Evolutionary conservation across 2,797 vertebrate genomes (phyloP), one percentile per base, ranked within the genome.

Genomic region (Phrynocephalus forsythii): DNA sequence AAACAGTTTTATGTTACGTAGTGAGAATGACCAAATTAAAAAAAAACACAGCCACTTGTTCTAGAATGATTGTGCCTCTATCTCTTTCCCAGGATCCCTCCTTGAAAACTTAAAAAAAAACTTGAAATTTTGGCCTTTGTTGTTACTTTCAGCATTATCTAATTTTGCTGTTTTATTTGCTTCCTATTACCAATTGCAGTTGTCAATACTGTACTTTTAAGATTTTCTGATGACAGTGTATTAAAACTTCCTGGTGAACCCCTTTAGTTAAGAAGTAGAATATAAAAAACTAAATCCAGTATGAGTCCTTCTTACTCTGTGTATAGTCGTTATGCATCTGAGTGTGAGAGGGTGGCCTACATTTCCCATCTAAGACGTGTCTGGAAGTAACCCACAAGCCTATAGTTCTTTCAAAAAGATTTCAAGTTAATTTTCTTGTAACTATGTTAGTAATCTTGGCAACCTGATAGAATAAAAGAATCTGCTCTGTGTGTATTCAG

Each of bases 141-240:
- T 76, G 50, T 26, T 79, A n/a, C 26, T 50, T 63, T 77, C 48
- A 9, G 18, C 28, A 24, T 82, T 50, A 52, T 24, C 50, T 56
- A 48, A 52, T 83, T 71, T 44, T 83, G 16, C 15, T 73, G 82
- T 56, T 60, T 18, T 67, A 26, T 85, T 85, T 77, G 60, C 18
- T 78, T 78, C 44, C 16, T 48, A 50, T 79, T 79, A 24, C 30
- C 69, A 77, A 79, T 86, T 79, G 48, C 63, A 38, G 71, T 79
- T 79, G n/a, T 71, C 56, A 13, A 28, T 78, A 44, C 15, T 38
- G 20, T 78, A 44, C 15, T 38, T 75, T 75, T 75, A n/a, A 38
- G 18, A 60, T 5, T 22, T 33, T 63, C n/a, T 15, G 60, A n/a
- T 77, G 60, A 66, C 76, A 2, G 6, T 28, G 8, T 44, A 33